Evolutionary conservation across 2,797 vertebrate species (phyloP), one percentile per base, ranked within the genome.

Genomic region (Oophaga sylvatica): DNA sequence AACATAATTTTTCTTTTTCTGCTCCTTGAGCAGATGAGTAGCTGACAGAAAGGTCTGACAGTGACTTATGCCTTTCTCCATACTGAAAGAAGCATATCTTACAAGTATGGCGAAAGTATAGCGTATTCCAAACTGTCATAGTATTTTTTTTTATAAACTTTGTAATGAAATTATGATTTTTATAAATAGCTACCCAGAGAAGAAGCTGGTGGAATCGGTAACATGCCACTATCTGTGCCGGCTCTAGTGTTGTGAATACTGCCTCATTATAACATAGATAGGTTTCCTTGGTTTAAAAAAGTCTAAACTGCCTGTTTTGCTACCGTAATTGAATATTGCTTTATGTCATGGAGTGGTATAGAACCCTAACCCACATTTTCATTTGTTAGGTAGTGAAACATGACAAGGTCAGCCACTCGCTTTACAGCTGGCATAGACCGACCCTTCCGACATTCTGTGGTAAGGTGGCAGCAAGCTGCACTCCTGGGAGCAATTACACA

Each of bases 401-500:
- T 87, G 73, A 78, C 75, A 84, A 81, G 75, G 63, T 83, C 81
- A 79, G 31, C 67, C 73, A 45, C 71, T 62, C 48, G 56, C 10
- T 59, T 84, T 84, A 71, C 26, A 57, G 63, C 65, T 73, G 53
- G 76, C 29, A 67, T 31, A 20, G 56, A 35, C 83, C 45, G 35
- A 11, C 35, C 45, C 63, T 56, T 60, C 26, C 83, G 80, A 77
- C 71, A 78, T 68, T 45, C 29, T 59, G 26, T 45, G 29, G 56
- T 26, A 76, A 76, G 59, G 41, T 78, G 86, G 71, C 86, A 83
- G 45, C 19, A 68, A 84, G 76, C 53, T 59, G 20, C 48, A 35
- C 77, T 70, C 77, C 68, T 35, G 62, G 77, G 76, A 86, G 62
- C 87, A 87, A 87, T 87, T 87, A 83, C 48, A 82, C 53, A 20